These are phyloP conservation scores for Platorchestia sp. DNA, from an alignment of 1,140 invertebrate genomes.

Conservation along the genomic window DNA sequence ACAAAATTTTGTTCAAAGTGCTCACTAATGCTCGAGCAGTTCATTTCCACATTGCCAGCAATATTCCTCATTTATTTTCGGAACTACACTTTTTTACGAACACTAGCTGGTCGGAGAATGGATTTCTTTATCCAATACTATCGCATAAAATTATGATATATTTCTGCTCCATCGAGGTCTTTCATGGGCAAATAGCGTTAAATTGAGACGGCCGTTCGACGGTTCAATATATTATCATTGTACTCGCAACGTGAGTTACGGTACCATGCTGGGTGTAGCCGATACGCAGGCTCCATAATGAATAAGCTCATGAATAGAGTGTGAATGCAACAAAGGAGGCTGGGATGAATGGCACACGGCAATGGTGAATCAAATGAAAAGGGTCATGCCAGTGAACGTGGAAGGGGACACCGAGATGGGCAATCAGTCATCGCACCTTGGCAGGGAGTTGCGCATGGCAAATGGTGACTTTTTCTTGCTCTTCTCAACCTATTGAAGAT, in stretches of 20 bases:
- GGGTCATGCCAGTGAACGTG: not conserved
- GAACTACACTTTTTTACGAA: not conserved
- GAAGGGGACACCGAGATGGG: not conserved
- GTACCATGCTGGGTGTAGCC: not conserved
- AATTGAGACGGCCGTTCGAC: not conserved
- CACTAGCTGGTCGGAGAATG: not conserved
- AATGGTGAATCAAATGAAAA: slow-evolving; percentile 30
- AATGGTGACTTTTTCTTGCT: not conserved
- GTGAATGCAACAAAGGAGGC: slow-evolving; percentile 41
- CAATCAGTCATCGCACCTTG: not conserved
- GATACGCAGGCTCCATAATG: slow-evolving; percentile 11
- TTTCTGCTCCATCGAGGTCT: not conserved
- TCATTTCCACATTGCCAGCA: not conserved
- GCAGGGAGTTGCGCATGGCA: not conserved
- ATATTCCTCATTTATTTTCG: not conserved
- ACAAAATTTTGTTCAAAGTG: not conserved
- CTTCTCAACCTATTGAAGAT: not conserved
- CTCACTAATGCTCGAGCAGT: not conserved
- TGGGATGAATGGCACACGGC: not conserved
- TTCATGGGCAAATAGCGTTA: not conserved
- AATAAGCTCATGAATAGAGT: slow-evolving; percentile 46
- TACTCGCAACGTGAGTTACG: not conserved
- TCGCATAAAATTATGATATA: not conserved
- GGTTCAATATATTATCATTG: not conserved
- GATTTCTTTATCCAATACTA: not conserved